phyloP scores from a whole-genome alignment of 1,140 invertebrate genomes.

The Conus ventricosus region DNA sequence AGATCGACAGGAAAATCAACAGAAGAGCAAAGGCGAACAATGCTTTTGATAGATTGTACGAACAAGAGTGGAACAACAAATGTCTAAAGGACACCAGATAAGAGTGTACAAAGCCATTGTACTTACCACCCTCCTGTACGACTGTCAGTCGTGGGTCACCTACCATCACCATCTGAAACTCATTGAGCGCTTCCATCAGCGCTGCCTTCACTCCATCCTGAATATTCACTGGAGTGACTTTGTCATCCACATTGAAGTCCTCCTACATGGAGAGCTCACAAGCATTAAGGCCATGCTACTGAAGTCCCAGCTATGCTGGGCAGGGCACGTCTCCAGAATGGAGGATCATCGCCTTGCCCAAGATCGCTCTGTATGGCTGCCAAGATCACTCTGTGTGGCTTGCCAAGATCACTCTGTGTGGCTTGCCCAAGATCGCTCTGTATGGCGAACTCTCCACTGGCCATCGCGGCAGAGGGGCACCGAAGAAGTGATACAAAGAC shows the following conservation, averaged over 20 bases:
- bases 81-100: slow-evolving; percentile 23
- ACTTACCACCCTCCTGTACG: slow-evolving; percentile 33
- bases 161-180: slow-evolving; percentile 22
- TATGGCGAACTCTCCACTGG: slow-evolving; percentile 25
- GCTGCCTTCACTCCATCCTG: no score
- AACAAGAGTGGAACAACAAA: slow-evolving; percentile 30
- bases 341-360: slow-evolving; percentile 7
- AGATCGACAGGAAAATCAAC: slow-evolving; percentile 31
- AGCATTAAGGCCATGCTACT: background rate
- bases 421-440: background rate
- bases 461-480: slow-evolving; percentile 5
- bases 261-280: background rate
- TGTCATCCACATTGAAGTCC: background rate
- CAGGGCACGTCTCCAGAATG: slow-evolving; percentile 35
- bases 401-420: no score
- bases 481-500: slow-evolving; percentile 8
- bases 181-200: background rate
- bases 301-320: slow-evolving; percentile 10
- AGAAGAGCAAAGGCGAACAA: slow-evolving; percentile 8
- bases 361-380: no score
- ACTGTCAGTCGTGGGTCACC: slow-evolving; percentile 31
- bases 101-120: slow-evolving; percentile 34
- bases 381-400: no score
- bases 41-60: background rate
- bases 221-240: no score